Conservation (phyloP, 2,113 vertebrate species). For the Hymenochirus boettgeri region DNA sequence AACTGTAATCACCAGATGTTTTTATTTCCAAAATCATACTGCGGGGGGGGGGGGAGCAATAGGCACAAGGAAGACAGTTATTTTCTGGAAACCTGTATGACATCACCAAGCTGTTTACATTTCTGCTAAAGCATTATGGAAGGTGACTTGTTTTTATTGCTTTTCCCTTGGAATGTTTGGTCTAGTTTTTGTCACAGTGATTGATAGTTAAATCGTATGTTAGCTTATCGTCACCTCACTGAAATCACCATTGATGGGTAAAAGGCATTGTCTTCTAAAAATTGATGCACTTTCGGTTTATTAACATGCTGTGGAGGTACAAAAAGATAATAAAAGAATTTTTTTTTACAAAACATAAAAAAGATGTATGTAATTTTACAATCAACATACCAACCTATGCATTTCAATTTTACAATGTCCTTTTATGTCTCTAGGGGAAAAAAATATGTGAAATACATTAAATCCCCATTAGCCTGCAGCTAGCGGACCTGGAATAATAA, state of each 20-base stretch:
- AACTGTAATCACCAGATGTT: too few relatives aligned
- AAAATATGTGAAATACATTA: too few relatives aligned
- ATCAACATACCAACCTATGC: background rate
- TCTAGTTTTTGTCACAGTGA: constrained; percentile 9
- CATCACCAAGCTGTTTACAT: constrained; percentile 3
- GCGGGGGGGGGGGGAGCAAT: too few relatives aligned
- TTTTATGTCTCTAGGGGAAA: background rate
- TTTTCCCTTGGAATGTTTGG: background rate
- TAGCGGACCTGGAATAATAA: too few relatives aligned
- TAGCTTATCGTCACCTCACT: background rate
- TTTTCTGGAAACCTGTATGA: background rate
- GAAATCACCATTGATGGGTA: constrained; percentile 1
- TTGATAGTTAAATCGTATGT: constrained; percentile 6
- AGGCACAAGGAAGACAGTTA: constrained; percentile 1
- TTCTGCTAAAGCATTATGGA: background rate
- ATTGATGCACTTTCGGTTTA: background rate
- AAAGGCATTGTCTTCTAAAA: constrained; percentile 3
- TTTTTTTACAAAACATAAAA: constrained; percentile 15
- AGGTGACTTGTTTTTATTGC: background rate
- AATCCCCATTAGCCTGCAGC: too few relatives aligned
- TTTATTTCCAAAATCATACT: too few relatives aligned
- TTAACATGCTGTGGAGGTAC: background rate
- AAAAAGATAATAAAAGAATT: constrained; percentile 4
- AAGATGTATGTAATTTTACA: background rate
- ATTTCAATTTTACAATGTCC: background rate